Conservation (phyloP, 2,797 vertebrate genomes). For the Gallirallus australis region DNA sequence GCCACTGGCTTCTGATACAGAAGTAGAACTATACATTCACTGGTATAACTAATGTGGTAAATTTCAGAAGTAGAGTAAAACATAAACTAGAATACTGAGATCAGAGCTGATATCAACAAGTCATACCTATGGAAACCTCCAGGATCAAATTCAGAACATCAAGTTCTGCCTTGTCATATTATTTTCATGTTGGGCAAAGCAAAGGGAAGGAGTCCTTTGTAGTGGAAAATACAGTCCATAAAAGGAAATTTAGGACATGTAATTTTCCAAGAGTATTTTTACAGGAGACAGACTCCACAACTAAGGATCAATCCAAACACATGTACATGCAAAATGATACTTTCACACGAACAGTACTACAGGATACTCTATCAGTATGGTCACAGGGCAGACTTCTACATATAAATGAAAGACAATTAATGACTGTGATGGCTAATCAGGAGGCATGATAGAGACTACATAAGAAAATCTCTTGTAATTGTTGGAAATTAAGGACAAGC, state of each 20-base stretch:
- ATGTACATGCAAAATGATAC: not conserved
- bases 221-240: not conserved
- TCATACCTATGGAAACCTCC: not conserved
- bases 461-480: not conserved
- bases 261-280: not conserved
- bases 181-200: not conserved
- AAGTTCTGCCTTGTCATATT: not conserved
- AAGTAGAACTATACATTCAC: not conserved
- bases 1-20: not conserved
- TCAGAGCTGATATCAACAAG: not conserved
- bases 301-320: not conserved
- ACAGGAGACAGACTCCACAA: not conserved
- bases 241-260: not conserved
- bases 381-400: not conserved
- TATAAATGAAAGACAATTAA: not conserved
- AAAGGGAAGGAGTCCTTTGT: not conserved
- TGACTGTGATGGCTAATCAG: not conserved
- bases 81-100: not conserved
- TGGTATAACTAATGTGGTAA: not conserved
- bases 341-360: not conserved
- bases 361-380: not conserved
- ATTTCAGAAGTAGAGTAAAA: not conserved
- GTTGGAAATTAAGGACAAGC: not conserved
- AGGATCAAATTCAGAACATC: not conserved
- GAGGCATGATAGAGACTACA: not conserved